Conservation (phyloP, 2,113 vertebrate genomes). For the Peromyscus polionotus region DNA sequence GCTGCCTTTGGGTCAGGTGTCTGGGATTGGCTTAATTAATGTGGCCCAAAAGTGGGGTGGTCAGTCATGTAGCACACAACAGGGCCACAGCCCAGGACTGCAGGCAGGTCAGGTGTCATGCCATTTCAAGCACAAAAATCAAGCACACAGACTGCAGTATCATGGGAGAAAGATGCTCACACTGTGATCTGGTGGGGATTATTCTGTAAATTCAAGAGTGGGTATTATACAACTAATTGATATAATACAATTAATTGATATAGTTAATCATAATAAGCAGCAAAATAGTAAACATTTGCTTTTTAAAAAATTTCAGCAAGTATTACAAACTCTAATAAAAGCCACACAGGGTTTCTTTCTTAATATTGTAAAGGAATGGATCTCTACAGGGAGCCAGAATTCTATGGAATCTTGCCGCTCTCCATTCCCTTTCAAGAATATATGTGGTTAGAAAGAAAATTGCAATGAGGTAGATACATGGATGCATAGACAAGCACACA, state of each 20-base stretch:
- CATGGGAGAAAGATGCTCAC: neutral
- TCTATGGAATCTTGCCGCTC: neutral
- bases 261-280: conserved; percentile 56
- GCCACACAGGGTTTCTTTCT: conserved; percentile 19
- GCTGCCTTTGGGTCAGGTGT: neutral
- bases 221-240: neutral
- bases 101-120: neutral
- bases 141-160: neutral
- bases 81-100: neutral
- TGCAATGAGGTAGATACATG: conserved; percentile 76
- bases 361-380: neutral
- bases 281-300: conserved; percentile 55
- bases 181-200: neutral
- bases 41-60: neutral
- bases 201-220: conserved; percentile 42
- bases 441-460: conserved; percentile 59
- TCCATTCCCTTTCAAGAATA: neutral
- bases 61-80: neutral
- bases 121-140: conserved; percentile 22
- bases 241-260: conserved; percentile 12
- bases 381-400: neutral
- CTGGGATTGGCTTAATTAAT: conserved; percentile 9
- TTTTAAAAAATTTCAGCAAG: conserved; percentile 60
- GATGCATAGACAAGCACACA: conserved; percentile 69
- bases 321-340: conserved; percentile 60